These are phyloP conservation scores for Falco novaeseelandiae DNA, from an alignment of 2,797 vertebrate species.

Conservation along the genomic window DNA sequence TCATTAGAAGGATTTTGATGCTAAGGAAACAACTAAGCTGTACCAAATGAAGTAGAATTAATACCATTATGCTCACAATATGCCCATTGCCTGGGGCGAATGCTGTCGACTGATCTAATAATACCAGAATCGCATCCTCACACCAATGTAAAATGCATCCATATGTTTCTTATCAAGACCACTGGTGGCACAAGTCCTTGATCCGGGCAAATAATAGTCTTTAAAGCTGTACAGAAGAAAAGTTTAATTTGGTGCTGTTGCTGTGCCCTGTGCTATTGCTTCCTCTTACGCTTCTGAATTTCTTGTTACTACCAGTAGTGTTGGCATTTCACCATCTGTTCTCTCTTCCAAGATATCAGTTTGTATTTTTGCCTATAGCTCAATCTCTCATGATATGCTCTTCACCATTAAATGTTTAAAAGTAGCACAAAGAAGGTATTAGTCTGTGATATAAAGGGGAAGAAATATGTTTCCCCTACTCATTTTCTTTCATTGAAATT, in stretches of 20 bases:
- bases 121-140: slow-evolving; percentile 58
- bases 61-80: slow-evolving; percentile 62
- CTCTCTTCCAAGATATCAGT: not conserved
- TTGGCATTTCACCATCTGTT: not conserved
- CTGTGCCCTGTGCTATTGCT: not conserved
- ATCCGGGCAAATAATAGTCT: slow-evolving; percentile 47
- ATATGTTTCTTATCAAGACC: slow-evolving; percentile 65
- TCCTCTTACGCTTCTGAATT: slow-evolving; percentile 3
- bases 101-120: slow-evolving; percentile 51
- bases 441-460: not conserved
- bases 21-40: slow-evolving; percentile 48
- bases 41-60: slow-evolving; percentile 71
- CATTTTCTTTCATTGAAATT: not conserved
- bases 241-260: slow-evolving; percentile 30
- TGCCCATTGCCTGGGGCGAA: slow-evolving; percentile 31
- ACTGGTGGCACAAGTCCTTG: slow-evolving; percentile 64
- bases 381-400: not conserved
- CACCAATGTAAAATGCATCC: slow-evolving; percentile 45
- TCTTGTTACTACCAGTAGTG: not conserved
- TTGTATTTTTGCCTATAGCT: not conserved
- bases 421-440: not conserved
- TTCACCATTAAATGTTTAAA: not conserved
- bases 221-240: slow-evolving; percentile 49
- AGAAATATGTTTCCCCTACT: not conserved
- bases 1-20: slow-evolving; percentile 7